A percentile compares a stretch with the other conserved stretches of the same genome.
Conservation (phyloP, 2,888 invertebrate genomes). For the Drosophila prostipennis region DNA sequence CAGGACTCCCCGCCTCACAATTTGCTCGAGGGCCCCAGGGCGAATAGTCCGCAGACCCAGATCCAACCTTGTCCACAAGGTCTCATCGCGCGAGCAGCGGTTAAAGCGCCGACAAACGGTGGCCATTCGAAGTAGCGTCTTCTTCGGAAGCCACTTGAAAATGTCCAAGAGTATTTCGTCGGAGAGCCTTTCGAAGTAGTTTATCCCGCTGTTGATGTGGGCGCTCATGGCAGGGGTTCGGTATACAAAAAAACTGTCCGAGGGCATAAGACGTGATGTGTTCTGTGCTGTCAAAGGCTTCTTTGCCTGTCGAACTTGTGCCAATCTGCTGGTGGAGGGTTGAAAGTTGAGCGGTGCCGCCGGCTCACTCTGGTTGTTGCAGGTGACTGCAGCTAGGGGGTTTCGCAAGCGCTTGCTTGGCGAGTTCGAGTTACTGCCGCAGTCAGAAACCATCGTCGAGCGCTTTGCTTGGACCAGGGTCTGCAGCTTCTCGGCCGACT, state of each 20-base stretch:
- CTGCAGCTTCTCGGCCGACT: constrained; percentile 54
- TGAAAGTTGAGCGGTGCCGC: constrained; percentile 48
- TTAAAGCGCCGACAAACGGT: constrained; percentile 92
- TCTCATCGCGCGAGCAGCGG: constrained; percentile 92
- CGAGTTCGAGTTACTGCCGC: constrained; percentile 70
- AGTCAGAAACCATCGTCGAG: constrained; percentile 59
- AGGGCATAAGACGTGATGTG: constrained; percentile 57
- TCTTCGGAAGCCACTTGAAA: constrained; percentile 92
- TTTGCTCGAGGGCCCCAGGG: constrained; percentile 89
- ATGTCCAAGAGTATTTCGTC: constrained; percentile 94
- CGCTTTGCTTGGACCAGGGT: constrained; percentile 72
- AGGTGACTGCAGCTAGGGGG: constrained; percentile 82
- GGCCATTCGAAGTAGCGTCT: constrained; percentile 89
- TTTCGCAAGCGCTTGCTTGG: constrained; percentile 79
- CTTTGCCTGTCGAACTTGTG: constrained; percentile 56
- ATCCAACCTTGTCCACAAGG: constrained; percentile 94
- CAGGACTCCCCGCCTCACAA: constrained; percentile 91
- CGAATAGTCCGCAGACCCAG: constrained; percentile 89
- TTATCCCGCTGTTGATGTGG: constrained; percentile 82
- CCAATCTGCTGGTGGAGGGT: constrained; percentile 81
- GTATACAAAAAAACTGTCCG: constrained; percentile 83
- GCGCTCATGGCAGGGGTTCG: constrained; percentile 71
- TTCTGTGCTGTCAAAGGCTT: constrained; percentile 28
- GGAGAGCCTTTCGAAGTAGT: constrained; percentile 89
- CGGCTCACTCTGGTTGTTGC: constrained; percentile 71